Evolutionary conservation across 2,888 invertebrate species (phyloP), one percentile per base, ranked within the genome.

Genomic region (Caenorhabditis sulstoni): DNA sequence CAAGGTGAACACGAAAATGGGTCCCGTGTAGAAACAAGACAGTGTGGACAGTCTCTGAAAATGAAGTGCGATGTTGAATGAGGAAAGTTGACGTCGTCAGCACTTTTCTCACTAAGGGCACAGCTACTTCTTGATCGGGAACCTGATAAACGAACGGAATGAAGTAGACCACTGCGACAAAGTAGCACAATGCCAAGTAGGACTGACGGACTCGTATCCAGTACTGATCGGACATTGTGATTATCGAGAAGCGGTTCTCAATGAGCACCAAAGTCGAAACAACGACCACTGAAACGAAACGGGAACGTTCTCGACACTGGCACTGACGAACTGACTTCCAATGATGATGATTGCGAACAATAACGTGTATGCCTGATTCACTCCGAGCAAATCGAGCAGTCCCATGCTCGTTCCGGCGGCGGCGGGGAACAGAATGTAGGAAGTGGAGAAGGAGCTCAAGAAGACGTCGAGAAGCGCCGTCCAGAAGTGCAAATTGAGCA

Each of bases 181-280:
- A 2, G 18, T 67, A 58, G 22, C 20, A 37, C 0, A 57, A 39
- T 14, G 39, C 53, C 5, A 67, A 58, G 9, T 22, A 20, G 2
- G 20, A 1, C 58, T 22, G 47, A 0, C 67, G 37, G 41, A 23
- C 55, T n/a, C 41, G 14, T 3, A 23, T 58, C 58, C 58, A 67
- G 18, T 49, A 39, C 11, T 39, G 41, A 1, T 22, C 2, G 0
- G 67, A 58, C 4, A 22, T 18, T 0, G 67, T 49, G 1, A 67
- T 39, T 18, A 67, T 58, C 41, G 67, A 41, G 41, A 39, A 67
- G 9, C 67, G 67, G 23, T 67, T 67, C 50, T 67, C 67, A n/a
- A 67, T 58, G 11, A 67, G 39, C n/a, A 58, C 67, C 12, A 67
- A 44, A 22, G 47, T 67, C 0, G 67, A 67, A 1, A 67, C 14